Evolutionary conservation across 2,888 invertebrate species (phyloP), one percentile per base, ranked within the genome.

Genomic region (Cephonodes hylas): DNA sequence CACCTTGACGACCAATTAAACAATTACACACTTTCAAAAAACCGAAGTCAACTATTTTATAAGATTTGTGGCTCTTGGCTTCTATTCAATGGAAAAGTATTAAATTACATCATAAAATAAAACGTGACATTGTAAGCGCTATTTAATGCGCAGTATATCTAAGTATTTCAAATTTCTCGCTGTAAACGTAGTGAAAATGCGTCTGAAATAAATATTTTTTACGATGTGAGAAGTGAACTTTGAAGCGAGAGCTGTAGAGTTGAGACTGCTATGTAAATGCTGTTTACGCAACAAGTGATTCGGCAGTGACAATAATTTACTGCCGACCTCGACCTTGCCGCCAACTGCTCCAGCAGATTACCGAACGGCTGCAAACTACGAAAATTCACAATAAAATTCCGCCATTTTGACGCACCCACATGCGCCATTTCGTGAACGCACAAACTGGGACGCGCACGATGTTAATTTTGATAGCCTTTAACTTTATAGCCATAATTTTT

Each of bases 401-500:
- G 73, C 79, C 75, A 75, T 81, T 79, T 75, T 71, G 71, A 70
- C 70, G 79, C 85, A 83, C 87, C 88, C 85, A 86, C 85, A 83
- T 85, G 76, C 74, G 81, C 83, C 80, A 84, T 84, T 82, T 85
- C 83, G 83, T 79, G 76, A 82, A 82, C 85, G 73, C 78, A 76
- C 81, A 79, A 89, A 87, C 77, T 88, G 84, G 89, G 86, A 88
- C 91, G 85, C 76, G 77, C 77, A 74, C 81, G 83, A 86, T 85
- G 79, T 84, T 84, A 83, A 86, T 86, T 87, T 84, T 83, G 85
- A 85, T 86, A 88, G 84, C 89, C 90, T 89, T 89, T 84, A 80
- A 80, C 78, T 77, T 86, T 84, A 86, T 84, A 82, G 84, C 84
- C 81, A 79, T 79, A 77, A 75, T 81, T 85, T 88, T 88, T 84